These are phyloP conservation scores for Indicator indicator DNA, from an alignment of 2,113 vertebrate species.

Conservation along the genomic window DNA sequence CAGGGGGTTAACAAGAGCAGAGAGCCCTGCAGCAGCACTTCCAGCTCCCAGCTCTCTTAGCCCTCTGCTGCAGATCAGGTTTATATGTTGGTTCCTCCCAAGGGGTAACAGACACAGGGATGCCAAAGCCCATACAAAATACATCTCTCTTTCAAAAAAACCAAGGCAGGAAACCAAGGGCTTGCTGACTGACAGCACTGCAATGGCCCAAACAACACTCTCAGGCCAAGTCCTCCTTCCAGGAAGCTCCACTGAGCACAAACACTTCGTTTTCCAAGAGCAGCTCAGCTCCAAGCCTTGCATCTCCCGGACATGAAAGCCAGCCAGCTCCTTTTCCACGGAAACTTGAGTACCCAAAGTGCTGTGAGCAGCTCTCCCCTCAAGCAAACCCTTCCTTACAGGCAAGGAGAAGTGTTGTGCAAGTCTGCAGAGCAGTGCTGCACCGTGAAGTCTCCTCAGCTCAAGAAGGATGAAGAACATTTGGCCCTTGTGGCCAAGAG, in stretches of 20 bases:
- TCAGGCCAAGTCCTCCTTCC: background rate
- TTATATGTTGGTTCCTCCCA: background rate
- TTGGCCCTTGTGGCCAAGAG: too few species aligned
- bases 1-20: background rate
- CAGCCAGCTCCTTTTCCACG: conserved; percentile 23
- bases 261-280: background rate
- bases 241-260: background rate
- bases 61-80: background rate
- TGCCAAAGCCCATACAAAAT: background rate
- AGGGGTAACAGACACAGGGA: background rate
- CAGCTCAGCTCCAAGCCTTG: background rate
- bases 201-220: background rate
- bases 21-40: background rate
- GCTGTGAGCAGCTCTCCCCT: background rate
- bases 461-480: too few species aligned
- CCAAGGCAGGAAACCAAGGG: background rate
- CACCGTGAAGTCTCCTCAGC: background rate
- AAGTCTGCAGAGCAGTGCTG: background rate
- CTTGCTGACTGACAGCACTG: background rate
- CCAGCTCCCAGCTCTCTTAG: background rate
- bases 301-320: background rate
- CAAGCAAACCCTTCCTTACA: background rate
- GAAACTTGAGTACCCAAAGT: background rate
- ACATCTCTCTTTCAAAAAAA: background rate
- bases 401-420: background rate